phyloP scores from a whole-genome alignment of 2,888 invertebrate species.

The Tenthredo mesomela region DNA sequence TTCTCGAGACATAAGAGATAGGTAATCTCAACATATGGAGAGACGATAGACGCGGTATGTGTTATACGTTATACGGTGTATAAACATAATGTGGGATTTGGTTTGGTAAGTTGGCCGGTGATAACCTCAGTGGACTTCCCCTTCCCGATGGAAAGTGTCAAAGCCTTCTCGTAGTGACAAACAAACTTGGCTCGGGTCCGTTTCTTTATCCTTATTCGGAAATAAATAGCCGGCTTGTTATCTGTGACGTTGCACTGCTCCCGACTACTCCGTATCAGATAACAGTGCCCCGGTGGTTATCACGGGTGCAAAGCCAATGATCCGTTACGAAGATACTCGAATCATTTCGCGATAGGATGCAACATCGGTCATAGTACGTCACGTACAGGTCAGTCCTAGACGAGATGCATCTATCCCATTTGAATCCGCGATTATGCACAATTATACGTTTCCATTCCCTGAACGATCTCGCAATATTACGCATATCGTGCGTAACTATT shows the following conservation, averaged over 20 bases:
- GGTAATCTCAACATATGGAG: not conserved
- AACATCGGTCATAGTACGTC: conserved; percentile 21
- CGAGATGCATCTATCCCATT: not conserved
- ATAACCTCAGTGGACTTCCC: conserved; percentile 30
- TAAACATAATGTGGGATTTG: not conserved
- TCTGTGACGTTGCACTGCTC: conserved; percentile 26
- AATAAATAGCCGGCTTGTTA: conserved; percentile 26
- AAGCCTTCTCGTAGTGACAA: not conserved
- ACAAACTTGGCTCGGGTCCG: conserved; percentile 11
- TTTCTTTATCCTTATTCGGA: conserved; percentile 46
- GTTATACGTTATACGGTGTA: not conserved
- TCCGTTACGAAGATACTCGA: conserved; percentile 20
- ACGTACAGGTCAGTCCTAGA: not conserved
- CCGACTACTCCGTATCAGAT: conserved; percentile 9
- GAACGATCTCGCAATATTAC: not conserved
- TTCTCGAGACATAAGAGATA: not conserved
- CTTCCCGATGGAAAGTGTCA: not conserved
- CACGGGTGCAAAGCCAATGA: conserved; percentile 24
- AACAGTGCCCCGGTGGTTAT: not conserved
- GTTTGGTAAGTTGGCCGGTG: conserved; percentile 6
- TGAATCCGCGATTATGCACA: not conserved
- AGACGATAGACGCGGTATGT: not conserved
- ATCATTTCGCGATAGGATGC: conserved; percentile 10
- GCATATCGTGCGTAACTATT: not conserved
- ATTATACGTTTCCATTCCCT: not conserved